Evolutionary conservation across 2,113 vertebrate genomes (phyloP).

Genomic region (Elgaria multicarinata): DNA sequence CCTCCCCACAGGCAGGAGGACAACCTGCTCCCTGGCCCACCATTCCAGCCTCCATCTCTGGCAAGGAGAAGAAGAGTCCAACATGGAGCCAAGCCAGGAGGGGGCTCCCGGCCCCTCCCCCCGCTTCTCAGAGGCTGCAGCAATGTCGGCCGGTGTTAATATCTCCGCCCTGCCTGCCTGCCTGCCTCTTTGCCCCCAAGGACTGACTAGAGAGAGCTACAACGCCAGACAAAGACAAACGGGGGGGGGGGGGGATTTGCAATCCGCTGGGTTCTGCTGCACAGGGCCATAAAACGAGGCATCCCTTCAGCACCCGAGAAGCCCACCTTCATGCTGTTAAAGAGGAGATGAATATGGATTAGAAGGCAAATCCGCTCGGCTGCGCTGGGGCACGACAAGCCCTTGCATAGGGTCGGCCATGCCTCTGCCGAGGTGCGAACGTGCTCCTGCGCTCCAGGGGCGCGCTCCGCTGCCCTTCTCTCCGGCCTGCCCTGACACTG

Average conservation of each 20-base stretch:
- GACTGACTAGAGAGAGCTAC: not conserved
- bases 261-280: constrained; percentile 34
- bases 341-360: constrained; percentile 60
- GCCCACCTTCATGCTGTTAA: constrained; percentile 44
- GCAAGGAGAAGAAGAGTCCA: constrained; percentile 42
- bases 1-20: not conserved
- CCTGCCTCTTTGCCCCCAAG: not conserved
- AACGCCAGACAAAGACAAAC: constrained; percentile 17
- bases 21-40: constrained; percentile 17
- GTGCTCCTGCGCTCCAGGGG: constrained; percentile 37
- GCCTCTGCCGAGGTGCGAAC: constrained; percentile 56
- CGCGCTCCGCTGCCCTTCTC: not conserved
- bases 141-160: constrained; percentile 9
- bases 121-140: constrained; percentile 22
- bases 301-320: constrained; percentile 39
- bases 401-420: constrained; percentile 55
- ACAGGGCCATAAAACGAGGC: constrained; percentile 21
- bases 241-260: constrained; percentile 5
- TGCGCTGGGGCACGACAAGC: constrained; percentile 44
- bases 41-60: constrained; percentile 16
- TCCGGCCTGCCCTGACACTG: not conserved
- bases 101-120: constrained; percentile 41
- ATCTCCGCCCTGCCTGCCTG: constrained; percentile 19
- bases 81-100: constrained; percentile 40
- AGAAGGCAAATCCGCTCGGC: constrained; percentile 53